Evolutionary conservation across 2,113 vertebrate species (phyloP).

Genomic region (Syngnathus scovelli): DNA sequence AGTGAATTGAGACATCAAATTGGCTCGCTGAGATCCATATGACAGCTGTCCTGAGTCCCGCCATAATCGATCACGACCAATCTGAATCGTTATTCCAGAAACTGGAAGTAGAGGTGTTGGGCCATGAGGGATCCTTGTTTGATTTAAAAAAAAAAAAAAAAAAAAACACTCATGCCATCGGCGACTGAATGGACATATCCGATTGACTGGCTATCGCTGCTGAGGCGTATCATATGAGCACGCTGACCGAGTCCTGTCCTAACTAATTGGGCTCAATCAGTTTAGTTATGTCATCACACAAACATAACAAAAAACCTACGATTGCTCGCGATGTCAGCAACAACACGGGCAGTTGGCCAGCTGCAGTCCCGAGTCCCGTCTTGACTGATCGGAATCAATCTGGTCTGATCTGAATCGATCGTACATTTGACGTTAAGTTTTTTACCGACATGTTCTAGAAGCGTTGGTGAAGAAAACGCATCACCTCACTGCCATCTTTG

Average conservation of each 20-base stretch:
- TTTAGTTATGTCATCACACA: neutral
- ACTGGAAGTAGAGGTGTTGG: neutral
- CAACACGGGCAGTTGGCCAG: neutral
- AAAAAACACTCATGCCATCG: conserved; percentile 62
- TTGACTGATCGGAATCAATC: neutral
- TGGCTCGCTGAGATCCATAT: too few relatives aligned
- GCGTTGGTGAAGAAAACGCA: neutral
- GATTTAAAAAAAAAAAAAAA: neutral
- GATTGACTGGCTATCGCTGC: conserved; percentile 31
- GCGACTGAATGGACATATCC: conserved; percentile 28
- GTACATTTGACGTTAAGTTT: neutral
- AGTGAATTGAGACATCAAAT: too few relatives aligned
- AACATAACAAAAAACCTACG: neutral
- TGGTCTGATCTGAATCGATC: neutral
- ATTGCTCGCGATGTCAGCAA: too few relatives aligned
- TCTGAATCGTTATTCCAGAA: neutral
- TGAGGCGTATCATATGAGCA: neutral
- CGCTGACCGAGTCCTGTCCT: neutral
- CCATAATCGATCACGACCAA: too few relatives aligned
- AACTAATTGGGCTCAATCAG: neutral
- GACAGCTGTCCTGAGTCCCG: too few relatives aligned
- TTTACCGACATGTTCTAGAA: neutral
- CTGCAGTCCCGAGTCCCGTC: neutral
- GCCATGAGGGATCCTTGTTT: neutral
- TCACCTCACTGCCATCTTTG: neutral